These are phyloP conservation scores for Chelonoidis abingdonii DNA, from an alignment of 2,113 vertebrate species.

Conservation along the genomic window DNA sequence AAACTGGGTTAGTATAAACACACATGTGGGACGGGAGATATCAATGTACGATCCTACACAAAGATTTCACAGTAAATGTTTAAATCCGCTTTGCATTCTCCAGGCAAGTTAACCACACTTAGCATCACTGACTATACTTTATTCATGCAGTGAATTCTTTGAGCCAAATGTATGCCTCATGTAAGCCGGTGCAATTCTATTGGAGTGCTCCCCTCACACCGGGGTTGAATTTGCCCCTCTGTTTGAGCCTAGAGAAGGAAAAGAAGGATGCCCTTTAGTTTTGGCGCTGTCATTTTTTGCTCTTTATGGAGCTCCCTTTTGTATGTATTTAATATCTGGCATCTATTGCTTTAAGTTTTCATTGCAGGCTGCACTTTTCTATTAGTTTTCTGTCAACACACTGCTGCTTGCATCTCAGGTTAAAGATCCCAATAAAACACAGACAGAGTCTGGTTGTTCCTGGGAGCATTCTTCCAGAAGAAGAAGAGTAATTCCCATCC, in stretches of 20 bases:
- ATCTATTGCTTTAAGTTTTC: background rate
- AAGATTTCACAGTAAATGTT: rapidly evolving
- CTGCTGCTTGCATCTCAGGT: background rate
- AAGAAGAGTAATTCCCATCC: background rate
- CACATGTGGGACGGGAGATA: background rate
- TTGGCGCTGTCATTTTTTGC: slow-evolving; percentile 27
- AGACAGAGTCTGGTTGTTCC: background rate
- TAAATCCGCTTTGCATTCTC: background rate
- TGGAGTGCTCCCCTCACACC: background rate
- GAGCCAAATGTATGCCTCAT: background rate
- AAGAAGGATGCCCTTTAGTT: slow-evolving; percentile 47
- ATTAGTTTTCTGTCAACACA: background rate
- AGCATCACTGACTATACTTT: background rate
- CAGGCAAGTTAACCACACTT: rapidly evolving
- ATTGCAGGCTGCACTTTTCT: background rate
- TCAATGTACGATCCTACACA: background rate
- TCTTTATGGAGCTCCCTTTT: slow-evolving; percentile 50
- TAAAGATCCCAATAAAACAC: slow-evolving; percentile 34
- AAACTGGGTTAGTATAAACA: background rate
- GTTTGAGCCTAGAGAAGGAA: slow-evolving; percentile 54
- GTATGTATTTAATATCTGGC: slow-evolving; percentile 23
- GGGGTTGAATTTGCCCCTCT: slow-evolving; percentile 31
- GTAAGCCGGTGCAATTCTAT: slow-evolving; percentile 2
- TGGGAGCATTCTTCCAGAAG: rapidly evolving
- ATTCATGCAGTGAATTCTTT: rapidly evolving